Conservation (phyloP, 37 sponge, comb jelly and placozoan genomes). For the Eunapius fragilis region DNA sequence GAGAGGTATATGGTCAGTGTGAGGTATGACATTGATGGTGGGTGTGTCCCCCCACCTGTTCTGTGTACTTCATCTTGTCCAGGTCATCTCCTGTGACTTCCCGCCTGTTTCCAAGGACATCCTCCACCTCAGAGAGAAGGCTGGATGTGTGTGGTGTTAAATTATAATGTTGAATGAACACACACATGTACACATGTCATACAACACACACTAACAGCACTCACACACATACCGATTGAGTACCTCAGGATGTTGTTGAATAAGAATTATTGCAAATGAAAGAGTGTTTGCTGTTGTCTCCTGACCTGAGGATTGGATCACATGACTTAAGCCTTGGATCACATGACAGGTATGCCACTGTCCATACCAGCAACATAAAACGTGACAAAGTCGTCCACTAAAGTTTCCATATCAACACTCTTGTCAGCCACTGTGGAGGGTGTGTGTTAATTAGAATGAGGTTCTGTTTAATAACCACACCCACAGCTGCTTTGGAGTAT, state of each 20-base stretch:
- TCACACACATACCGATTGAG: background rate
- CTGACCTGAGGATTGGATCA: constrained; percentile 3
- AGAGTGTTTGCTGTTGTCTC: background rate
- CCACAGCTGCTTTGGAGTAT: background rate
- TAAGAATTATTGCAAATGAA: background rate
- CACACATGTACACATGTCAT: background rate
- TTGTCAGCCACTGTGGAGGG: background rate
- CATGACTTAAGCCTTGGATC: background rate
- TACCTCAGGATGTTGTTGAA: background rate
- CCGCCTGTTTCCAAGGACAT: constrained; percentile 15
- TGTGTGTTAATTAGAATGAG: too few relatives aligned
- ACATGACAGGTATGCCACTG: background rate
- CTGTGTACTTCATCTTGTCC: constrained; percentile 13
- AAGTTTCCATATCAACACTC: constrained; percentile 17
- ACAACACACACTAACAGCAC: background rate
- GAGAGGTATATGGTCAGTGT: background rate
- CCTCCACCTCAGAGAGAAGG: constrained; percentile 8
- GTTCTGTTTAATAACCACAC: background rate
- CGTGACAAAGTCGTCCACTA: constrained; percentile 29
- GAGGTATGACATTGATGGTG: too few relatives aligned
- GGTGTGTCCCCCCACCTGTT: background rate
- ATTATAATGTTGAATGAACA: background rate
- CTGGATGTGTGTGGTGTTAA: background rate
- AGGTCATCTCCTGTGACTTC: constrained; percentile 14
- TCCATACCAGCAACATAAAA: constrained; percentile 24